Evolutionary conservation across 37 sponge, comb jelly and placozoan genomes (phyloP), one percentile per base, ranked within the genome.

Genomic region (Lycopodina hypogea): DNA sequence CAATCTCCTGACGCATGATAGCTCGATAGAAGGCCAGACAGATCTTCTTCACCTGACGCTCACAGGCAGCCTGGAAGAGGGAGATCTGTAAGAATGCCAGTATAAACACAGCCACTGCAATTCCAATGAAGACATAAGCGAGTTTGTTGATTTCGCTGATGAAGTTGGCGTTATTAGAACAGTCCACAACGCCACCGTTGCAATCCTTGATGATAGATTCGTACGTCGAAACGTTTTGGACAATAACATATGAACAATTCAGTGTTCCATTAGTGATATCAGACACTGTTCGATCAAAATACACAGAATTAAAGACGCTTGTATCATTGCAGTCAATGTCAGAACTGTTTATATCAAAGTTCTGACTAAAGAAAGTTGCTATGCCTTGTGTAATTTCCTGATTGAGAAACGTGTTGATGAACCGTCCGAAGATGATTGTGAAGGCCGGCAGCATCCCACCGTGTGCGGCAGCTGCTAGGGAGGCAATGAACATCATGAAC

Each of bases 1-100:
- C 87, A 59, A 94, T 78, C 51, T 96, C 78, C 84, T 93, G 94
- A 42, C 85, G 69, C 72, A 94, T 71, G 36, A 94, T 76, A 26
- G 94, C 76, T 21, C 65, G 67, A 56, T 79, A 94, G 52, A 75
- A 79, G 14, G 35, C 32, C 61, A 77, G 64, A 18, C 94, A 52
- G n/a, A 94, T 87, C 60, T 87, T 83, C 36, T 83, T 75, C 56
- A 84, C 71, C 76, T 91, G 92, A 24, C 80, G 76, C 77, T 87
- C 83, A 45, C 81, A 79, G 14, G 92, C 84, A 36, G 64, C 38
- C 39, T 87, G 88, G 79, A 83, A 86, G 77, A 83, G 68, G 22
- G 77, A 80, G 23, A 91, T 77, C 64, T 91, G 88, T 34, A 87
- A 11, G 48, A 40, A 75, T 23, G 69, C 80, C 7, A 56, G 34